These are phyloP conservation scores for Nymphalis polychloros DNA, from an alignment of 2,888 invertebrate genomes.

Conservation along the genomic window DNA sequence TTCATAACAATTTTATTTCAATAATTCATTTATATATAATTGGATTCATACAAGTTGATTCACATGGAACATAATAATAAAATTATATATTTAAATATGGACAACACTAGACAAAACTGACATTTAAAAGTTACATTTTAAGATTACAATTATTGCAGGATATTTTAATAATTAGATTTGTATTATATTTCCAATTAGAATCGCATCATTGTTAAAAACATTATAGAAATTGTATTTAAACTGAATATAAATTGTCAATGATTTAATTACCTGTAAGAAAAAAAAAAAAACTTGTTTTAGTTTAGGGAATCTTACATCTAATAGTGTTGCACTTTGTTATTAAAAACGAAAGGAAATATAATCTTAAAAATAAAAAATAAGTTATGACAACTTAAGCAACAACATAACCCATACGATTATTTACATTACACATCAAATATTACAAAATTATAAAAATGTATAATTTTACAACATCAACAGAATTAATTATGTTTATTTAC, in stretches of 20 bases:
- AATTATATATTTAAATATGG: constrained; percentile 26
- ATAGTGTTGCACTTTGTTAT: constrained; percentile 18
- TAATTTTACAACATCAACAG: constrained; percentile 21
- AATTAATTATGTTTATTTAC: constrained; percentile 33
- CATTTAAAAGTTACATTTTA: constrained; percentile 18
- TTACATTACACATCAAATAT: constrained; percentile 41
- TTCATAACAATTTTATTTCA: constrained; percentile 64
- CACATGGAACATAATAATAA: constrained; percentile 24
- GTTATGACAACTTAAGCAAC: constrained; percentile 48
- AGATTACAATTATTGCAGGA: constrained; percentile 8
- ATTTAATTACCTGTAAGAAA: constrained; percentile 15
- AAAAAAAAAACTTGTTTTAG: constrained; percentile 11
- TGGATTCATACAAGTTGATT: constrained; percentile 36
- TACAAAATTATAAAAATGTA: constrained; percentile 48
- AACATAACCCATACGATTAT: constrained; percentile 45
- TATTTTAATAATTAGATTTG: constrained; percentile 43
- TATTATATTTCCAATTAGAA: constrained; percentile 50
- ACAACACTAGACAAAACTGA: constrained; percentile 14
- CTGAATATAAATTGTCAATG: constrained; percentile 15
- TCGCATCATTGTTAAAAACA: constrained; percentile 14
- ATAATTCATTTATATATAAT: constrained; percentile 51
- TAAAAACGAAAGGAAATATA: constrained; percentile 13
- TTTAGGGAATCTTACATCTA: neutral
- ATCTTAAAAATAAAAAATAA: constrained; percentile 42
- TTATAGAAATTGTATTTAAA: constrained; percentile 5